These are phyloP conservation scores for Vulpes ferrilata DNA, from an alignment of 2,113 vertebrate genomes.

Conservation along the genomic window DNA sequence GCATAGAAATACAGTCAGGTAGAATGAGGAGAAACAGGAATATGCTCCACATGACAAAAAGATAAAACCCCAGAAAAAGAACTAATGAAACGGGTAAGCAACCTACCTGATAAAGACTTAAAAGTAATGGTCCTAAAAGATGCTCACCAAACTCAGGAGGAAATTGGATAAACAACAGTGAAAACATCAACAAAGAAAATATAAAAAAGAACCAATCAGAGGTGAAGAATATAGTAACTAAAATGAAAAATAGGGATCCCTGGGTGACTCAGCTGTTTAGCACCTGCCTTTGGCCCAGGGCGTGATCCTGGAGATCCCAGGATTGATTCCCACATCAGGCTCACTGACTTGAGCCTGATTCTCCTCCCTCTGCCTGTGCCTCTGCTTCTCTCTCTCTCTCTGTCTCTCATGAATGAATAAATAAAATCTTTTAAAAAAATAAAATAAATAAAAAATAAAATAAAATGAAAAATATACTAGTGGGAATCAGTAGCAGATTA, in stretches of 20 bases:
- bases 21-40: not conserved
- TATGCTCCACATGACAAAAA: not conserved
- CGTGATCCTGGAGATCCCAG: too few relatives aligned
- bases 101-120: not conserved
- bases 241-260: not conserved
- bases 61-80: not conserved
- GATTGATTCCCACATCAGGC: too few relatives aligned
- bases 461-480: not conserved
- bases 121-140: not conserved
- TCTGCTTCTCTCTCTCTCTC: too few relatives aligned
- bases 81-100: not conserved
- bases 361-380: too few relatives aligned
- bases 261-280: too few relatives aligned
- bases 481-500: not conserved
- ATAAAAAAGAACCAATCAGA: not conserved
- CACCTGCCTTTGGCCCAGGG: too few relatives aligned
- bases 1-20: not conserved
- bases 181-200: not conserved
- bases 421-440: too few relatives aligned
- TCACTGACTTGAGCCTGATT: too few relatives aligned
- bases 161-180: not conserved
- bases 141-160: not conserved
- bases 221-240: not conserved
- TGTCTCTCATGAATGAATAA: too few relatives aligned
- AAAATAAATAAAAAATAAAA: too few relatives aligned